phyloP scores from a whole-genome alignment of 2,888 invertebrate genomes.

The Candidula unifasciata region DNA sequence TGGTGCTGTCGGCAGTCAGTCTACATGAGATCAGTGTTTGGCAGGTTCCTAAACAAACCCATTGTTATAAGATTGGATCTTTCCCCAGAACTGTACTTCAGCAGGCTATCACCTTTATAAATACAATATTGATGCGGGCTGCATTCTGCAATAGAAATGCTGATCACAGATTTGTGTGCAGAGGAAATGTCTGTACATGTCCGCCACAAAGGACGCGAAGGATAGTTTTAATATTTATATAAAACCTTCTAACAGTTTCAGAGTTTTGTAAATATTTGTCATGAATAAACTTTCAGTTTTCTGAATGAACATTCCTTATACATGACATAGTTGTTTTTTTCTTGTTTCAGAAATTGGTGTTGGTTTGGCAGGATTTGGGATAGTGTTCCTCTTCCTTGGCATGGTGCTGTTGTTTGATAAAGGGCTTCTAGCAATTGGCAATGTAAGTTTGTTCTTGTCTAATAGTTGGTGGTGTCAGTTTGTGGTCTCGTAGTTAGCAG shows the following conservation, averaged over 20 bases:
- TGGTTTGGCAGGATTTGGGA: constrained; percentile 95
- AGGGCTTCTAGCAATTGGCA: constrained; percentile 98
- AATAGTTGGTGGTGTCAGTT: not conserved
- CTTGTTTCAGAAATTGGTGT: constrained; percentile 89
- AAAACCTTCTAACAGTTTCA: not conserved
- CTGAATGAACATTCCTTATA: not conserved
- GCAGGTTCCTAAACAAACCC: too few relatives aligned
- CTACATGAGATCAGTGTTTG: too few relatives aligned
- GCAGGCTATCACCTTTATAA: too few relatives aligned
- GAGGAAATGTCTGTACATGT: too few relatives aligned
- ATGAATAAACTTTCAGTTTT: not conserved
- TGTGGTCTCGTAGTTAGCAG: not conserved
- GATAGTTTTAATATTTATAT: too few relatives aligned
- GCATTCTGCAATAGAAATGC: too few relatives aligned
- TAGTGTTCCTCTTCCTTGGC: constrained; percentile 94
- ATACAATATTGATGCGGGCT: too few relatives aligned
- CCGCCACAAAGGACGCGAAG: too few relatives aligned
- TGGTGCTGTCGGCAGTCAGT: too few relatives aligned
- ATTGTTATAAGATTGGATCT: too few relatives aligned
- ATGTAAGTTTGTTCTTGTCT: constrained; percentile 88
- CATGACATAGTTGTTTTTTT: not conserved
- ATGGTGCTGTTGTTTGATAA: constrained; percentile 96
- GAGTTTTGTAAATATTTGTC: not conserved
- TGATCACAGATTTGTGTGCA: too few relatives aligned
- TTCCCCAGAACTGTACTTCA: too few relatives aligned